A percentile compares a stretch with the other conserved stretches of the same genome.
Conservation (phyloP, 2,797 vertebrate species). For the Aselliscus stoliczkanus region DNA sequence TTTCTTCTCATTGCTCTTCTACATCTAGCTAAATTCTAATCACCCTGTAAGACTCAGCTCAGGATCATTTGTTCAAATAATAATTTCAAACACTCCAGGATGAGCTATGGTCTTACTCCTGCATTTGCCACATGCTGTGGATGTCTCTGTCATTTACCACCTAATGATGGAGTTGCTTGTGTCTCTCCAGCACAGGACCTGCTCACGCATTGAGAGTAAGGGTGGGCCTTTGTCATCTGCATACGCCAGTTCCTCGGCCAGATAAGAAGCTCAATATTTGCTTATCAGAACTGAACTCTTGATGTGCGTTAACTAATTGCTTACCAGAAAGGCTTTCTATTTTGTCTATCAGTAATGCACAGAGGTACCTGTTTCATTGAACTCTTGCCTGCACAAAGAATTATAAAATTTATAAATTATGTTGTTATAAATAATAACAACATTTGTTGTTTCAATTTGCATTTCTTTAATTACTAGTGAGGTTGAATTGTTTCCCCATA, state of each 20-base stretch:
- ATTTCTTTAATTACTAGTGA: conserved; percentile 60
- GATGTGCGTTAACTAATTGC: background rate
- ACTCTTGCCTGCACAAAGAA: conserved; percentile 16
- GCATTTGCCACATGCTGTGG: background rate
- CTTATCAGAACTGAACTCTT: background rate
- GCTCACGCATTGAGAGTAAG: background rate
- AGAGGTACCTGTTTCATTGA: background rate
- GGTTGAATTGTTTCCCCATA: conserved; percentile 46
- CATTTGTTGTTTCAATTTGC: conserved; percentile 51
- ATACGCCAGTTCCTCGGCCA: background rate
- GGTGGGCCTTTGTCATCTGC: background rate
- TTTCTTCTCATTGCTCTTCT: background rate
- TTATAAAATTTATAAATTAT: no score
- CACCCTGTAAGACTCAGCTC: background rate
- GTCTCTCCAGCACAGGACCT: background rate
- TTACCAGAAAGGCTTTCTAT: background rate
- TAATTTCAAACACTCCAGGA: background rate
- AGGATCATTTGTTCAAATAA: background rate
- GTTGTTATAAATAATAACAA: no score
- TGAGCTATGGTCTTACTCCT: background rate
- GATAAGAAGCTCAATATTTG: background rate
- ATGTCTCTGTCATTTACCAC: background rate
- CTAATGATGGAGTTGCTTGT: background rate
- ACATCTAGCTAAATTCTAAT: background rate
- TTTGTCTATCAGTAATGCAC: conserved; percentile 1